Conservation (phyloP, 2,113 vertebrate genomes). For the Cyprinodon tularosa region DNA sequence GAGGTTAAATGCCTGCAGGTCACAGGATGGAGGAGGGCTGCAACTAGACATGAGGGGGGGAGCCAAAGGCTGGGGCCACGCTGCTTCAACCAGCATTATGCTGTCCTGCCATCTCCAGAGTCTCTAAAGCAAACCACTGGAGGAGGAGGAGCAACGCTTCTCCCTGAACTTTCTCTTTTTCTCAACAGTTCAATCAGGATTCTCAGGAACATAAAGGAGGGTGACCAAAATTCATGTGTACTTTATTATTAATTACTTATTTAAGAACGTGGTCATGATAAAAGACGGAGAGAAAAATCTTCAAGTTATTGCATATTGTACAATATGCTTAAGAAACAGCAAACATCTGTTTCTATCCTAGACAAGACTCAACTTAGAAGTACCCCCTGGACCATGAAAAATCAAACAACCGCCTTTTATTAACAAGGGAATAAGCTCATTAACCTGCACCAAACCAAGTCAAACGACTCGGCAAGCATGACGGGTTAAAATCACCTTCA, state of each 20-base stretch:
- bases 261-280: background rate
- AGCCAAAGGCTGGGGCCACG: conserved; percentile 31
- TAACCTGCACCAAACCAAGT: too few species aligned
- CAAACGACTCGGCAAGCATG: too few species aligned
- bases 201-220: conserved; percentile 1
- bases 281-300: background rate
- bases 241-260: background rate
- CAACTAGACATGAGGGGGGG: conserved; percentile 55
- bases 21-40: conserved; percentile 69
- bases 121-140: conserved; percentile 9
- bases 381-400: too few species aligned
- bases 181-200: background rate
- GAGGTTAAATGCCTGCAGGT: conserved; percentile 76
- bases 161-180: background rate
- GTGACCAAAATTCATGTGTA: background rate
- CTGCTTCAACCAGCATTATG: conserved; percentile 23
- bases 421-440: too few species aligned
- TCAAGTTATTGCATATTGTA: background rate
- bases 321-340: background rate
- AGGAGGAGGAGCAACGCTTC: conserved; percentile 15
- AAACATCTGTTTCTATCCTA: too few species aligned
- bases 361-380: too few species aligned
- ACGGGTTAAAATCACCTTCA: too few species aligned
- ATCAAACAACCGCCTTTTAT: too few species aligned
- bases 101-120: conserved; percentile 47